Percentiles rank a stretch among this genome's conserved stretches.
These are phyloP conservation scores for Brachionus calyciflorus DNA, from an alignment of 1,140 invertebrate genomes.

Conservation along the genomic window DNA sequence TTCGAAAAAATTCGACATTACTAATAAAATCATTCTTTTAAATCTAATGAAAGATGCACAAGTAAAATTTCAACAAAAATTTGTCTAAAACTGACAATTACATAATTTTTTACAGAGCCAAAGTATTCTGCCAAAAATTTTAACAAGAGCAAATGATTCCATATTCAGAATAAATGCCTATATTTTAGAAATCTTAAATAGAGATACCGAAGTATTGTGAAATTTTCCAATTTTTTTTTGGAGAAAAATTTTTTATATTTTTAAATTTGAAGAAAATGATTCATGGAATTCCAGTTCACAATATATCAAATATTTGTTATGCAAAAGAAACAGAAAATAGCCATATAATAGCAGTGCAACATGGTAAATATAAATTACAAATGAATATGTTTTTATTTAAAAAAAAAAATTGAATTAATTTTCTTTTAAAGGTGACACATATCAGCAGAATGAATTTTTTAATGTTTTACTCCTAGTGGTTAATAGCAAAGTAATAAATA, in stretches of 20 bases:
- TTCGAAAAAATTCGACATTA: slow-evolving; percentile 28
- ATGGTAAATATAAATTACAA: background rate
- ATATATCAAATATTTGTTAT: slow-evolving; percentile 37
- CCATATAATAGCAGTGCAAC: slow-evolving; percentile 1
- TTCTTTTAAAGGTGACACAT: too few relatives aligned
- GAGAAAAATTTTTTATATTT: too few relatives aligned
- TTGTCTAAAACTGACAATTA: too few relatives aligned
- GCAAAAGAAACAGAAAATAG: slow-evolving; percentile 24
- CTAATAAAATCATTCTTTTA: background rate
- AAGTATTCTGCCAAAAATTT: background rate
- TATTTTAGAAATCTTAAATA: slow-evolving; percentile 5
- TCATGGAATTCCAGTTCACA: slow-evolving; percentile 17
- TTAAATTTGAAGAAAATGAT: slow-evolving; percentile 26
- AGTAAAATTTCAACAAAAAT: too few relatives aligned
- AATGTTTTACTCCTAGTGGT: background rate
- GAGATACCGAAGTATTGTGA: background rate
- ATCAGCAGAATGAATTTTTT: background rate
- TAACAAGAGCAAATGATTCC: slow-evolving; percentile 13
- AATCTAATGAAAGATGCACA: slow-evolving; percentile 32
- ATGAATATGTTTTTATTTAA: too few relatives aligned
- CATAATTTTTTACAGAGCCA: background rate
- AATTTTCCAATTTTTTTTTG: background rate
- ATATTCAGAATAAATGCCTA: slow-evolving; percentile 5
- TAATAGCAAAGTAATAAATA: background rate
- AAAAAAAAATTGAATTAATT: too few relatives aligned